phyloP scores from a whole-genome alignment of 2,797 vertebrate species.

The Dendrocincla tyrannina region DNA sequence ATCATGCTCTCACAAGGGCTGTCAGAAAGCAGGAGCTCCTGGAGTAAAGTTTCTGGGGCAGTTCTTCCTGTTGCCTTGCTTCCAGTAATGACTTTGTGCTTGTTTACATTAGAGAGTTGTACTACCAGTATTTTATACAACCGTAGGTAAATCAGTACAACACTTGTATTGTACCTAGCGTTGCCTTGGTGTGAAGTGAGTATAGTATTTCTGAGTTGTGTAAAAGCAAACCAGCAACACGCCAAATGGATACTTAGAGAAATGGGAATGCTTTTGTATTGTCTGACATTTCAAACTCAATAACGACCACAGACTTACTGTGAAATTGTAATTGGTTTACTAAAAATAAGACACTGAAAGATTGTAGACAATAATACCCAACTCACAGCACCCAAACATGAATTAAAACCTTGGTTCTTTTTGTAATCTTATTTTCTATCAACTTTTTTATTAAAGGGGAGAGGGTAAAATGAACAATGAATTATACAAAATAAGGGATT shows the following conservation, averaged over 20 bases:
- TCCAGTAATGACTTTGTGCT: constrained; percentile 7
- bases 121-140: constrained; percentile 48
- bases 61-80: constrained; percentile 52
- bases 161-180: constrained; percentile 2
- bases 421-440: not conserved
- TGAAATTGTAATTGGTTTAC: constrained; percentile 14
- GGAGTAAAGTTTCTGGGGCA: constrained; percentile 19
- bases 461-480: not conserved
- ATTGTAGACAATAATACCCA: not conserved
- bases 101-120: constrained; percentile 49
- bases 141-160: not conserved
- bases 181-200: constrained; percentile 10
- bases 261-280: not conserved
- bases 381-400: not conserved
- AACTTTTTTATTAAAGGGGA: not conserved
- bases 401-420: not conserved
- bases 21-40: not conserved
- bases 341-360: constrained; percentile 20
- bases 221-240: not conserved
- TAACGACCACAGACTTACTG: not conserved
- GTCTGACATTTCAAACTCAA: not conserved
- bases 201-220: not conserved
- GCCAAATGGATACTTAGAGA: not conserved
- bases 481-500: not conserved
- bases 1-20: fast-evolving